phyloP scores from a whole-genome alignment of 2,888 invertebrate species.

The Mantis religiosa region DNA sequence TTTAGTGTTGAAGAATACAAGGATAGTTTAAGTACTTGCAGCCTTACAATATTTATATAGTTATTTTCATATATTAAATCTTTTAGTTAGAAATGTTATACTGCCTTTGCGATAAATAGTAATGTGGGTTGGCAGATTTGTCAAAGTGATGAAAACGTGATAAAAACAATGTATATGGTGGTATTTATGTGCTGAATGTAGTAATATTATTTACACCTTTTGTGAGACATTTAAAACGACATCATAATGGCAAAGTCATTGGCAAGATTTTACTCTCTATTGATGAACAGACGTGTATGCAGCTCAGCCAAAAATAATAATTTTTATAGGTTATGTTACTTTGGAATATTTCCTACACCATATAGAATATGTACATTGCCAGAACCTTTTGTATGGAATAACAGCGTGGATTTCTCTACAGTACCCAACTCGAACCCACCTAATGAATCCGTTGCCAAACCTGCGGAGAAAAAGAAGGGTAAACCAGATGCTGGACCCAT shows the following conservation, averaged over 20 bases:
- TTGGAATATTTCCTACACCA: not conserved
- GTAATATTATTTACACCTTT: not conserved
- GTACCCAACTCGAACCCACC: not conserved
- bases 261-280: not conserved
- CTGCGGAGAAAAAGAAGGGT: conserved; percentile 2
- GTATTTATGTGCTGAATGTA: not conserved
- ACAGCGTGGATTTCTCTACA: not conserved
- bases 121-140: too few relatives aligned
- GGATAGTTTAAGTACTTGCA: too few relatives aligned
- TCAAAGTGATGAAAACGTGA: too few relatives aligned
- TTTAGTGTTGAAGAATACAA: too few relatives aligned
- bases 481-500: conserved; percentile 42
- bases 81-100: too few relatives aligned
- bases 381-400: not conserved
- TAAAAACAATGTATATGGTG: not conserved
- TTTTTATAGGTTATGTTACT: not conserved
- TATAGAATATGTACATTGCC: not conserved
- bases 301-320: not conserved
- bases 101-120: too few relatives aligned
- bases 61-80: too few relatives aligned
- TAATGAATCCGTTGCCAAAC: not conserved
- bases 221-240: not conserved
- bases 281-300: not conserved
- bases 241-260: not conserved
- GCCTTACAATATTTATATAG: too few relatives aligned